These are phyloP conservation scores for Leuctra nigra DNA, from an alignment of 2,888 invertebrate species.

Conservation along the genomic window DNA sequence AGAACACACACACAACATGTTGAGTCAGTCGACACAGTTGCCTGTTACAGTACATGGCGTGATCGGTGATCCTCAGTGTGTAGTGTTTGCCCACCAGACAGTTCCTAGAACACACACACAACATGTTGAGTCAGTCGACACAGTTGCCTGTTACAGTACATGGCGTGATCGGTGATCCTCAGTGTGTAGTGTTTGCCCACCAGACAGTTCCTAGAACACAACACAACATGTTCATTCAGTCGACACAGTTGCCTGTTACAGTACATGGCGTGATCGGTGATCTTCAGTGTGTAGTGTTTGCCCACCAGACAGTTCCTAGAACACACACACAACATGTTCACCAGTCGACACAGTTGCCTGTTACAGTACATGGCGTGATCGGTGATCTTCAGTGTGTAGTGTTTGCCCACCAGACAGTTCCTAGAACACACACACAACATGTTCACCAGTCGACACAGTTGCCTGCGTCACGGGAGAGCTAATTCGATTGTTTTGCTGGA, in stretches of 20 bases:
- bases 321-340: no score
- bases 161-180: slow-evolving; percentile 79
- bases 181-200: slow-evolving; percentile 72
- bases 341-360: not conserved
- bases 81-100: slow-evolving; percentile 77
- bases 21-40: no score
- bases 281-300: slow-evolving; percentile 68
- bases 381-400: not conserved
- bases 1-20: no score
- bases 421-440: no score
- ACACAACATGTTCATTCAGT: no score
- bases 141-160: no score
- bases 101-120: no score
- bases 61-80: slow-evolving; percentile 74
- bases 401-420: no score
- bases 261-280: slow-evolving; percentile 82
- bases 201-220: slow-evolving; percentile 67
- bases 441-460: no score
- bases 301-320: slow-evolving; percentile 87
- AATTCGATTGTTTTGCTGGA: no score
- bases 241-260: slow-evolving; percentile 73
- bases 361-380: slow-evolving; percentile 32
- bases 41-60: slow-evolving; percentile 80
- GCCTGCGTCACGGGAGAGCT: slow-evolving; percentile 80
- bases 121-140: no score